Percentiles rank a stretch among this genome's conserved stretches.
Conservation (phyloP, 2,888 invertebrate species). For the Nomada ruficornis region DNA sequence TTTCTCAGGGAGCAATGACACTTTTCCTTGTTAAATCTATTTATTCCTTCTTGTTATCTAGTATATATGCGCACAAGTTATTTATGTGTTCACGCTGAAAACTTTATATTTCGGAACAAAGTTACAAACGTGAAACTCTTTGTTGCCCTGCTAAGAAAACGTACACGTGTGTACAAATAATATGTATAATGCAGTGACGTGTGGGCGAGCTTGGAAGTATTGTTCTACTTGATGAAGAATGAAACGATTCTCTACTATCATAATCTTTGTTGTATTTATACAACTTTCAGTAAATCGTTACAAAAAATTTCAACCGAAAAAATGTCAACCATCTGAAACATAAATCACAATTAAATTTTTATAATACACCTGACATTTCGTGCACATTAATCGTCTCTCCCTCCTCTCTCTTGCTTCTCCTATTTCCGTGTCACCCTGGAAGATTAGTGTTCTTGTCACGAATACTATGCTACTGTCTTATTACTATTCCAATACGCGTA, state of each 20-base stretch:
- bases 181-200: not conserved
- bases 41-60: not conserved
- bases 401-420: too few species aligned
- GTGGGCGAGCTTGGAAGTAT: not conserved
- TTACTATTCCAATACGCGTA: too few species aligned
- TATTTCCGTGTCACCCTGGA: too few species aligned
- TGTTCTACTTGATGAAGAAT: not conserved
- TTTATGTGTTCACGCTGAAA: too few species aligned
- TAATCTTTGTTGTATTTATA: not conserved
- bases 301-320: not conserved
- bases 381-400: too few species aligned
- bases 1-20: not conserved
- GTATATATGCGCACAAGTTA: too few species aligned
- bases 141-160: too few species aligned
- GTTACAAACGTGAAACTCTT: too few species aligned
- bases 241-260: not conserved
- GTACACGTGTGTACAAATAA: too few species aligned
- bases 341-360: not conserved
- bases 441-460: not conserved
- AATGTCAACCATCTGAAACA: not conserved
- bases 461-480: too few species aligned
- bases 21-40: not conserved
- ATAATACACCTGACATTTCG: not conserved
- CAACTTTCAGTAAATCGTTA: too few species aligned
- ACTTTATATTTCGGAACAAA: too few species aligned